phyloP scores from a whole-genome alignment of 2,797 vertebrate genomes.

The Australoheros facetus region DNA sequence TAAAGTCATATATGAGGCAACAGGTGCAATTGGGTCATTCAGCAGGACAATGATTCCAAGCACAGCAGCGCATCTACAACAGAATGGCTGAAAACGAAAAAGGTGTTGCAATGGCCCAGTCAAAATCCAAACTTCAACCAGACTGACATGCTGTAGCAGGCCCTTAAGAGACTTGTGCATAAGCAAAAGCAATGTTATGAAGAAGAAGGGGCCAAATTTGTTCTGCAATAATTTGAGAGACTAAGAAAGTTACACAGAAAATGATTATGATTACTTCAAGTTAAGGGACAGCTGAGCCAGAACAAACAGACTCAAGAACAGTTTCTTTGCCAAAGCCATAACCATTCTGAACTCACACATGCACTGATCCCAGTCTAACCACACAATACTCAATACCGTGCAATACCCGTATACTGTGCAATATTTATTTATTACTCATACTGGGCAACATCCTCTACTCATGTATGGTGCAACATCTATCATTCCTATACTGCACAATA shows the following conservation, averaged over 20 bases:
- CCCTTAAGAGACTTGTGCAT: neutral
- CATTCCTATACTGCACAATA: too few relatives aligned
- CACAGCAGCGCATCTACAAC: neutral
- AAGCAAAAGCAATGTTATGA: neutral
- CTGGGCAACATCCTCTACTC: too few relatives aligned
- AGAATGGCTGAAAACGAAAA: neutral
- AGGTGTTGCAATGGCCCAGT: neutral
- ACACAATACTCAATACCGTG: too few relatives aligned
- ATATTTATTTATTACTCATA: too few relatives aligned
- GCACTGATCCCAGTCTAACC: too few relatives aligned
- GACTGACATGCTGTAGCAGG: neutral
- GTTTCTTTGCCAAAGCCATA: too few relatives aligned
- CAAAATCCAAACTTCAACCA: neutral
- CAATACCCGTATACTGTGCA: too few relatives aligned
- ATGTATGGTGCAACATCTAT: too few relatives aligned
- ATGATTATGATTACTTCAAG: neutral
- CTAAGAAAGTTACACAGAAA: neutral
- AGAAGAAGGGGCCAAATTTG: neutral
- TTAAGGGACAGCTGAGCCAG: neutral
- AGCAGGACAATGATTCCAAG: neutral
- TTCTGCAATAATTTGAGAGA: rapidly evolving
- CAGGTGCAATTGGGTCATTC: neutral
- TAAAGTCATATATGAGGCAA: neutral
- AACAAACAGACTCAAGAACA: too few relatives aligned
- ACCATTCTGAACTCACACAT: too few relatives aligned